phyloP scores from a whole-genome alignment of 2,888 invertebrate species.

The Neocrepidodera transversa region DNA sequence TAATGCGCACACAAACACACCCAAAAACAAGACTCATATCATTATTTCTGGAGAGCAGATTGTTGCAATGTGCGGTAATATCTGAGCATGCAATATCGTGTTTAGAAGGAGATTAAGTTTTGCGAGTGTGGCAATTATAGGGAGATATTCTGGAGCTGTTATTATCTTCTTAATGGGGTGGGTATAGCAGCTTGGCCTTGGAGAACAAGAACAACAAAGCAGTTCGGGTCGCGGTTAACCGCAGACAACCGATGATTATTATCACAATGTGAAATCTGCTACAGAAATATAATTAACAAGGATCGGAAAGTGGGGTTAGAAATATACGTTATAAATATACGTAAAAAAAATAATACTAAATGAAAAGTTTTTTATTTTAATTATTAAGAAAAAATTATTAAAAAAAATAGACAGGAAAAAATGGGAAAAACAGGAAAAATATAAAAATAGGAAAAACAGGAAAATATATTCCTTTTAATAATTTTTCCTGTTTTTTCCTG shows the following conservation, averaged over 20 bases:
- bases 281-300: background rate
- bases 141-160: constrained; percentile 53
- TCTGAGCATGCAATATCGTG: constrained; percentile 41
- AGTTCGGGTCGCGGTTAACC: constrained; percentile 53
- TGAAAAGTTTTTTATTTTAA: no score
- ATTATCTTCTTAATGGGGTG: constrained; percentile 52
- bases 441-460: no score
- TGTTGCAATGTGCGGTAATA: constrained; percentile 34
- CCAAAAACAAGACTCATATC: constrained; percentile 9
- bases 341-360: no score
- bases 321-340: no score
- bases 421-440: no score
- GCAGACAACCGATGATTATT: constrained; percentile 55
- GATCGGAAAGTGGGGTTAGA: background rate
- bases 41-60: constrained; percentile 28
- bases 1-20: background rate
- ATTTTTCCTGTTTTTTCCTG: no score
- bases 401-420: no score
- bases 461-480: no score
- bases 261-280: constrained; percentile 40
- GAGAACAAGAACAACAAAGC: constrained; percentile 40
- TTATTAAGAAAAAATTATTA: no score
- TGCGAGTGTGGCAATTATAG: constrained; percentile 53
- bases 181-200: constrained; percentile 52
- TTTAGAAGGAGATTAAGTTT: constrained; percentile 46